Conservation (phyloP, 1,140 invertebrate species). For the Zaprionus africanus region DNA sequence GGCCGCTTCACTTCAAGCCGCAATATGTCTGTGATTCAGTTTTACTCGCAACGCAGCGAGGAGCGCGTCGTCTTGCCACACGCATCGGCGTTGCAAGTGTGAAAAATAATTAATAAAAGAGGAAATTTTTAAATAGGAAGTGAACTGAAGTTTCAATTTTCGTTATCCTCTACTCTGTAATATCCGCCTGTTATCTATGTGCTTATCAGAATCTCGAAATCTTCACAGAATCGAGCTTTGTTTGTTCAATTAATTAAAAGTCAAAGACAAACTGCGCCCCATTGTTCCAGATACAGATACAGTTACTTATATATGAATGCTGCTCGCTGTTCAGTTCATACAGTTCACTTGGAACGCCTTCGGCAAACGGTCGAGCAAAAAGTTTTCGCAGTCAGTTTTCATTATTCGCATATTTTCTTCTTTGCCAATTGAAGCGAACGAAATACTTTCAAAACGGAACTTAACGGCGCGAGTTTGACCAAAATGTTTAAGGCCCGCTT, state of each 20-base stretch:
- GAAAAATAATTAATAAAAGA: conserved; percentile 42
- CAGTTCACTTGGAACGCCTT: conserved; percentile 57
- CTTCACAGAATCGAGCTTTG: conserved; percentile 21
- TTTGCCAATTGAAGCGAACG: conserved; percentile 9
- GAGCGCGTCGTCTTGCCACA: conserved; percentile 22
- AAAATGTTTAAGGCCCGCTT: conserved; percentile 80
- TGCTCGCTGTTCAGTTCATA: conserved; percentile 21
- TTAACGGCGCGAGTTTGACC: conserved; percentile 74
- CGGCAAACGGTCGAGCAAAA: conserved; percentile 30
- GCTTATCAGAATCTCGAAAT: conserved; percentile 48
- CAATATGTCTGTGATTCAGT: conserved; percentile 43
- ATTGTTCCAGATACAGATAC: conserved; percentile 11
- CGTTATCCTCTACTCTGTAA: conserved; percentile 30
- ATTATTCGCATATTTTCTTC: conserved; percentile 9
- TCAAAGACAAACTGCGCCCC: conserved; percentile 47
- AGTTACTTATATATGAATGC: conserved; percentile 59
- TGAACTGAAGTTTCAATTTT: neutral
- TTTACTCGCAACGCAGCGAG: conserved; percentile 36
- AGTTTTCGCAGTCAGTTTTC: conserved; percentile 6
- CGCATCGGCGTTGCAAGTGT: conserved; percentile 27
- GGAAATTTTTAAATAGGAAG: conserved; percentile 41
- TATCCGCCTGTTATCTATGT: conserved; percentile 66
- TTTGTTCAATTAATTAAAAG: conserved; percentile 79
- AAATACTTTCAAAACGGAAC: conserved; percentile 74
- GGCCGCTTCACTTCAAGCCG: conserved; percentile 46